Evolutionary conservation across 1,140 invertebrate genomes (phyloP), one percentile per base, ranked within the genome.

Genomic region (Harpegnathos saltator): DNA sequence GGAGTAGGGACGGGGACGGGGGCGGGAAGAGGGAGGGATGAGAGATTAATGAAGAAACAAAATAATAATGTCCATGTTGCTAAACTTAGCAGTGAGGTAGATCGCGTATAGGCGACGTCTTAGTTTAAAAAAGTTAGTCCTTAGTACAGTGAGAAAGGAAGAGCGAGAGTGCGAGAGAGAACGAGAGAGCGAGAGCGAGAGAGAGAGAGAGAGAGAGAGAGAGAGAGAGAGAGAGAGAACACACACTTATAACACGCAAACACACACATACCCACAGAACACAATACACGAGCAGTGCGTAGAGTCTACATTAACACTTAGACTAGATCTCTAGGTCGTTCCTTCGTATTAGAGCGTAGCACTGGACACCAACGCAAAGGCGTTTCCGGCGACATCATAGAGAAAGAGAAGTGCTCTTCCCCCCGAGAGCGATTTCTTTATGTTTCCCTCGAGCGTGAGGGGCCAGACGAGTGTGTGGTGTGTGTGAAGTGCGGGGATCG

Each of bases 41-140:
- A 82, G 38, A 74, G 26, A 68, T 50, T 24, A 75, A 75, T 50
- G 26, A 59, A 68, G 50, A 80, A 65, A 82, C 81, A 75, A 85
- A 87, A 85, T 85, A 89, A 88, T 86, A 90, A 89, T 89, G 90
- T 91, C 90, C 90, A 91, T 90, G 91, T 91, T 90, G 90, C 89
- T 91, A 90, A 89, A 85, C 50, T 83, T 91, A 91, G 86, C 83
- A 75, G 68, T 85, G 86, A 89, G 66, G 66, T 91, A 91, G 90
- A 87, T 83, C 85, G 80, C 71, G 80, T 66, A 66, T 89, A 90
- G 75, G 89, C 66, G 54, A 78, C 82, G 52, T 83, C 78, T 86
- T 86, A 90, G 82, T 90, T 80, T 82, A 82, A 85, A 85, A 15
- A 62, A 75, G 22, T 82, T 87, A 90, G 82, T 83, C 52, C 54